phyloP scores from a whole-genome alignment of 2,797 vertebrate genomes.

The Ceyx erithaca region DNA sequence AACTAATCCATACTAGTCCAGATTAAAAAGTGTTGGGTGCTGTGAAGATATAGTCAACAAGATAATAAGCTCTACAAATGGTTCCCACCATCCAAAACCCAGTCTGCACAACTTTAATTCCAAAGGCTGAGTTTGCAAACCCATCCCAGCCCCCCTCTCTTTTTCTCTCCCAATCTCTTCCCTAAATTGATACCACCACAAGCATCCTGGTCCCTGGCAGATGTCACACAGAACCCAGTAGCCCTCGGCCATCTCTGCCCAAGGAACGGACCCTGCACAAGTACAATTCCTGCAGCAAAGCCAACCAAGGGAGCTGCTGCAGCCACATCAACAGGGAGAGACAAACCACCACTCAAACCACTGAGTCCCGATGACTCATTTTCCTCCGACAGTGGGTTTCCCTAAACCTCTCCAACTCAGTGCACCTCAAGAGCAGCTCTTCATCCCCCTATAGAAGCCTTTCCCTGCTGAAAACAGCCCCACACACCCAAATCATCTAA shows the following conservation, averaged over 20 bases:
- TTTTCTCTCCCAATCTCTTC: not conserved
- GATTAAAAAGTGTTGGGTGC: not conserved
- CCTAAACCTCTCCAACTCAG: not conserved
- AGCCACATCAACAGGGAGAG: not conserved
- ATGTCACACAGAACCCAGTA: accelerated
- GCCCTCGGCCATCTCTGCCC: not conserved
- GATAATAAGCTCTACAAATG: not conserved
- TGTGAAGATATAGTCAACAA: not conserved
- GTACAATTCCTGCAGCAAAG: not conserved
- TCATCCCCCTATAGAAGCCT: accelerated
- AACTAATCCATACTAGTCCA: not conserved
- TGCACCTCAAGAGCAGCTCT: not conserved
- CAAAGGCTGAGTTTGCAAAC: not conserved
- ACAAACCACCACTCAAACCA: not conserved
- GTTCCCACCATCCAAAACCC: not conserved
- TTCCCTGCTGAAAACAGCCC: accelerated
- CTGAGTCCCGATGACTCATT: accelerated
- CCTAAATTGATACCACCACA: accelerated
- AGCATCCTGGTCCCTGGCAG: accelerated
- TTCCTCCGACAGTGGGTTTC: not conserved
- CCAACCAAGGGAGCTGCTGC: not conserved
- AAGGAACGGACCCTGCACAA: not conserved
- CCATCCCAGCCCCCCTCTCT: not conserved
- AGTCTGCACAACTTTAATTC: not conserved
- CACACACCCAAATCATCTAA: accelerated